Evolutionary conservation across 1,140 invertebrate genomes (phyloP), one percentile per base, ranked within the genome.

Genomic region (Scaptomyza hsui): DNA sequence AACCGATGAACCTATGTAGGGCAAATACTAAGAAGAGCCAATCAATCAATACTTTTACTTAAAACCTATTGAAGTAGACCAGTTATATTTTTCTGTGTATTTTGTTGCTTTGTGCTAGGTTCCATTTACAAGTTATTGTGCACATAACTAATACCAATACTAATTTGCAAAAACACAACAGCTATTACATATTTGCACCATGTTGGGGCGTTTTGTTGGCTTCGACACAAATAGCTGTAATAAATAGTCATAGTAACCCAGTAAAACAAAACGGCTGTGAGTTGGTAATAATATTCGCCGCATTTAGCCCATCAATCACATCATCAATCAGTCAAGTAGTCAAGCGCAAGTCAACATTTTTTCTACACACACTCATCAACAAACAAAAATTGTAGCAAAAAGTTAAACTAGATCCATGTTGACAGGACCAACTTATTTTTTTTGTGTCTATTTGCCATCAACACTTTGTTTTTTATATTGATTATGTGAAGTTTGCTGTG

Each of bases 211-310:
- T 37, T 16, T 42, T 44, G 21, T 26, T 59, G 53, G 19, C 32
- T 41, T 59, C 62, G 59, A 64, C 81, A 86, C 64, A 85, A 85
- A 79, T 75, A 60, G 63, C 73, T 67, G 73, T 64, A 76, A 64
- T 79, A 83, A 83, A 86, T 77, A 85, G 81, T 71, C 81, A 74
- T 74, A 86, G 77, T 77, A 88, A 86, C 71, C 61, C 37, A 52
- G 37, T 51, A 18, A 61, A 64, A 59, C 68, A 62, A 45, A 18
- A 51, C 5, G 21, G 18, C 32, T 47, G 13, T 32, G 59, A 26
- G 69, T n/a, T 3, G n/a, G 10, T 57, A 83, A 78, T 67, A 48
- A 69, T 82, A 60, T 82, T 71, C 62, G 72, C 52, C 61, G 56
- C 59, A 37, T 64, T 67, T 51, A 67, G 62, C 47, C 80, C 79